phyloP scores from a whole-genome alignment of 2,113 vertebrate species.

The Chionis minor region DNA sequence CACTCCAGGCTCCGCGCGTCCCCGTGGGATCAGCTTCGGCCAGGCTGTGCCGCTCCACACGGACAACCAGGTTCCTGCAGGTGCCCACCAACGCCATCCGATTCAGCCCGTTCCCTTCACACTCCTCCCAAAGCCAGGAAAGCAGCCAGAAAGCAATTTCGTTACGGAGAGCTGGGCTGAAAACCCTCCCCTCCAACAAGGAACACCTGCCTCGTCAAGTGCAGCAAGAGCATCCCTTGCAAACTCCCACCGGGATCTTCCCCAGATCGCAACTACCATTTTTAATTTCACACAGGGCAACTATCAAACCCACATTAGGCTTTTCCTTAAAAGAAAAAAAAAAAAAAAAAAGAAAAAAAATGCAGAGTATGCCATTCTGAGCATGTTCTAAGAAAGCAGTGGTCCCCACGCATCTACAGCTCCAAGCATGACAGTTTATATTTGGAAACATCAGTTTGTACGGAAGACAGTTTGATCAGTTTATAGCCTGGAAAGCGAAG shows the following conservation, averaged over 20 bases:
- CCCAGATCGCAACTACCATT: background rate
- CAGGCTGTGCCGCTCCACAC: background rate
- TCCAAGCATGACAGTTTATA: background rate
- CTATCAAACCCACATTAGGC: accelerated
- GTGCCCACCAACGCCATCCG: background rate
- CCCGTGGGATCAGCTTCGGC: accelerated
- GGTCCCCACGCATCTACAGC: background rate
- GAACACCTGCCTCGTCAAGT: background rate
- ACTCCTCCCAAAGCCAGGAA: background rate
- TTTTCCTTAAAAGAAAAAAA: background rate
- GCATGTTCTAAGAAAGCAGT: background rate
- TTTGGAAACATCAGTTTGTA: background rate
- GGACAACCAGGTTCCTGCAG: accelerated
- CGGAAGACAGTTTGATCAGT: background rate
- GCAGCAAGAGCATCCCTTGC: background rate
- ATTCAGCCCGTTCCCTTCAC: background rate
- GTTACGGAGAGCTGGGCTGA: background rate
- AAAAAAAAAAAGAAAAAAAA: too few relatives aligned
- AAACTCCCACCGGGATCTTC: background rate
- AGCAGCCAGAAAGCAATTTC: background rate
- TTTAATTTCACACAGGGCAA: background rate
- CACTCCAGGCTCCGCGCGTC: accelerated
- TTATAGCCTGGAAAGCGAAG: background rate
- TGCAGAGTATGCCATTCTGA: accelerated
- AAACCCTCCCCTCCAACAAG: background rate